Percentiles rank a stretch among this genome's conserved stretches.
Conservation (phyloP, 2,888 invertebrate species). For the Eledona agricola region DNA sequence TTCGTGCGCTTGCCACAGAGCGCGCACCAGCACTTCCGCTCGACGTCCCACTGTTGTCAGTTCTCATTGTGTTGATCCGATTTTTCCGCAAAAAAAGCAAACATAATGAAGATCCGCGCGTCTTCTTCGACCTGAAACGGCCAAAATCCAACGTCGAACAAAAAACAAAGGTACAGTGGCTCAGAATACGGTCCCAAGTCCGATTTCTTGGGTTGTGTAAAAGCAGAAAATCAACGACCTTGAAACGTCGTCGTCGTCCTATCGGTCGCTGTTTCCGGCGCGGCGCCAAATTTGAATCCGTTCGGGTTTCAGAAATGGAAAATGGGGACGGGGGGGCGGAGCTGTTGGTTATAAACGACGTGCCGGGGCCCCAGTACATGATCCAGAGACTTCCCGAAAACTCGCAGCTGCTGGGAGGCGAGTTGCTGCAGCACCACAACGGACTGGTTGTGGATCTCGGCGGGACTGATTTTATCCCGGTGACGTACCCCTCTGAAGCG, state of each 20-base stretch:
- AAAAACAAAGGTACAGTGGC: constrained; percentile 16
- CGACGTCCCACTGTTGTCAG: constrained; percentile 61
- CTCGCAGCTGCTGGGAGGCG: constrained; percentile 58
- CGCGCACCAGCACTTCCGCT: constrained; percentile 28
- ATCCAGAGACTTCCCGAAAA: constrained; percentile 60
- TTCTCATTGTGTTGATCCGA: constrained; percentile 57
- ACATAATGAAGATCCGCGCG: constrained; percentile 18
- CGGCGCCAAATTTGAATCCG: constrained; percentile 51
- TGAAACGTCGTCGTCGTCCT: constrained; percentile 60
- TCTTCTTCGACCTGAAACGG: constrained; percentile 2
- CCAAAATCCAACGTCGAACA: background rate
- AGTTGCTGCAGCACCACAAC: constrained; percentile 59
- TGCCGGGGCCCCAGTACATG: constrained; percentile 58
- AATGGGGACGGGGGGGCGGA: constrained; percentile 47
- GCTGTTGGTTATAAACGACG: constrained; percentile 55
- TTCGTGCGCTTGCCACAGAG: constrained; percentile 1
- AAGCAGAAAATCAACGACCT: constrained; percentile 52
- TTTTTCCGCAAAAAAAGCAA: constrained; percentile 42
- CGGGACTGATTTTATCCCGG: constrained; percentile 61
- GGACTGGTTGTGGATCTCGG: constrained; percentile 61
- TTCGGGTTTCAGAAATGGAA: constrained; percentile 48
- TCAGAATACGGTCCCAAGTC: background rate
- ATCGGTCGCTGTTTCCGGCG: constrained; percentile 47
- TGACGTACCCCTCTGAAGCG: constrained; percentile 60
- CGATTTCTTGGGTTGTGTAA: constrained; percentile 16